phyloP scores from a whole-genome alignment of 2,797 vertebrate genomes.

The Sebastolobus altivelis region DNA sequence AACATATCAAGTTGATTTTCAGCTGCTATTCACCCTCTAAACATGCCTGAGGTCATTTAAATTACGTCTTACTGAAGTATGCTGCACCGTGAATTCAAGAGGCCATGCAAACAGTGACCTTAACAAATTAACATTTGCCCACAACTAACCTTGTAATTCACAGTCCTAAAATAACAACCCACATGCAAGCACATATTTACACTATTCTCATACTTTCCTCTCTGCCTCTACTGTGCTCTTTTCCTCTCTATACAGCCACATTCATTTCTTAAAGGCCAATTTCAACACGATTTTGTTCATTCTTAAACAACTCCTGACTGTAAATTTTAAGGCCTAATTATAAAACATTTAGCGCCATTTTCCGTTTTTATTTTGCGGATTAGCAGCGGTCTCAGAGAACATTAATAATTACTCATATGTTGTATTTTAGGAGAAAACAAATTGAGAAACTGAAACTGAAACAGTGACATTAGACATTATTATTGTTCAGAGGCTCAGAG shows the following conservation, averaged over 20 bases:
- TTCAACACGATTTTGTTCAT: neutral
- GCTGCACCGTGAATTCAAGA: conserved; percentile 48
- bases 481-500: no score
- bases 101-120: conserved; percentile 50
- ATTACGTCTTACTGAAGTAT: conserved; percentile 47
- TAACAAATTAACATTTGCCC: conserved; percentile 58
- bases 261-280: conserved; percentile 15
- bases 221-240: conserved; percentile 13
- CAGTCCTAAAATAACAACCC: conserved; percentile 48
- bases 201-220: conserved; percentile 22
- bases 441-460: neutral
- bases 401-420: neutral
- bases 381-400: neutral
- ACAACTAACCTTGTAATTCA: conserved; percentile 58
- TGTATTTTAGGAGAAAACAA: neutral
- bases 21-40: conserved; percentile 35
- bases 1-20: conserved; percentile 38
- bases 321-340: neutral
- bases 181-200: conserved; percentile 29
- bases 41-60: conserved; percentile 50
- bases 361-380: neutral
- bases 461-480: neutral
- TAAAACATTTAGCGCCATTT: neutral
- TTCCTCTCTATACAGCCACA: neutral
- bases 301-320: neutral